A percentile compares a stretch with the other conserved stretches of the same genome.
Conservation (phyloP, 2,888 invertebrate species). For the Cosmorhoe ocellata region DNA sequence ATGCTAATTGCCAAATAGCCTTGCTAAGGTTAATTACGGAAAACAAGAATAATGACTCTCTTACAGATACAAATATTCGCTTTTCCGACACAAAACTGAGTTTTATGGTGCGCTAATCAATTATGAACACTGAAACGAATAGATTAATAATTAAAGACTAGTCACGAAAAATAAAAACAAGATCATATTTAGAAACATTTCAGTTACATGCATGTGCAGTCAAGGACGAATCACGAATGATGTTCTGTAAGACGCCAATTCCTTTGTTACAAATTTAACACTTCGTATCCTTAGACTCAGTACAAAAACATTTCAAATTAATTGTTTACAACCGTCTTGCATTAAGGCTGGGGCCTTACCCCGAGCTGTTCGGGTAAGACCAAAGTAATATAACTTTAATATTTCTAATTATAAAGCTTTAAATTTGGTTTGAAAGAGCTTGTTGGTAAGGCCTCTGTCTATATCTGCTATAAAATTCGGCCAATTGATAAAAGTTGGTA, state of each 20-base stretch:
- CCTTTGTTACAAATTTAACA: conserved; percentile 21
- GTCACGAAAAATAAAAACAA: conserved; percentile 13
- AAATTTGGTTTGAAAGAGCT: too few relatives aligned
- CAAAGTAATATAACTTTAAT: too few relatives aligned
- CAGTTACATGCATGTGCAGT: conserved; percentile 19
- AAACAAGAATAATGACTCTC: too few relatives aligned
- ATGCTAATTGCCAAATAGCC: too few relatives aligned
- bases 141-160: conserved; percentile 5
- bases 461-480: too few relatives aligned
- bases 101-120: conserved; percentile 3
- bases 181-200: conserved; percentile 9
- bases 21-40: too few relatives aligned
- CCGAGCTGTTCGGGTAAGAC: too few relatives aligned
- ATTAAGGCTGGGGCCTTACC: too few relatives aligned
- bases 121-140: conserved; percentile 10
- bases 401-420: too few relatives aligned
- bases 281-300: conserved; percentile 4
- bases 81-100: conserved; percentile 2
- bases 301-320: neutral
- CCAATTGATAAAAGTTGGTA: too few relatives aligned
- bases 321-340: too few relatives aligned
- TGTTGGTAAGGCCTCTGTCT: too few relatives aligned
- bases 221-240: conserved; percentile 18
- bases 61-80: neutral
- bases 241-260: conserved; percentile 9